Evolutionary conservation across 2,797 vertebrate species (phyloP).

Genomic region (Danio tinwini): DNA sequence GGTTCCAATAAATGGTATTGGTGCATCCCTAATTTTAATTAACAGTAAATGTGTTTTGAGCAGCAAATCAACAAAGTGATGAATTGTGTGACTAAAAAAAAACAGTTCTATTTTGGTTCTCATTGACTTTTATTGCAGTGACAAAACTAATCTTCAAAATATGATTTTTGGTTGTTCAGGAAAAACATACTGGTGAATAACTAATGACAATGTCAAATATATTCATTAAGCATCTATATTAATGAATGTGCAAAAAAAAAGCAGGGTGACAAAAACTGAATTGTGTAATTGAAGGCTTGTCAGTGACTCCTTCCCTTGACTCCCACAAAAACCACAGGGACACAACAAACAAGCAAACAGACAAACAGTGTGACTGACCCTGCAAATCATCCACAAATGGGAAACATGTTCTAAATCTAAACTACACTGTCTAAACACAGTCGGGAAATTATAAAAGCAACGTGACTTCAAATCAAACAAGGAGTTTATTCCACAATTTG

Average conservation of each 20-base stretch:
- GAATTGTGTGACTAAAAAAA: neutral
- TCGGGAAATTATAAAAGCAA: conserved; percentile 12
- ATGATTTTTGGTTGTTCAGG: too few relatives aligned
- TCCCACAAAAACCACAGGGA: conserved; percentile 67
- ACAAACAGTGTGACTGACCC: conserved; percentile 50
- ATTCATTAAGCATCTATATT: conserved; percentile 46
- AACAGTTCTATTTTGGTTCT: neutral
- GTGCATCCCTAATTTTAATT: too few relatives aligned
- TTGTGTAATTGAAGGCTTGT: conserved; percentile 53
- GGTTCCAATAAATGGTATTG: too few relatives aligned
- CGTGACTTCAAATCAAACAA: conserved; percentile 5
- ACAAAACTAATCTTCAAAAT: neutral
- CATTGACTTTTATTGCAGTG: neutral
- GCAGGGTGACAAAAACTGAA: conserved; percentile 27
- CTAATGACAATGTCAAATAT: neutral
- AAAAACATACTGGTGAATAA: neutral
- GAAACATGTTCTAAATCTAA: conserved; percentile 1
- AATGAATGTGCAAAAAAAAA: conserved; percentile 66
- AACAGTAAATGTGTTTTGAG: neutral
- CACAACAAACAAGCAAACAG: conserved; percentile 67
- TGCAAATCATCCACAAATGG: conserved; percentile 38
- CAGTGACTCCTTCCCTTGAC: conserved; percentile 57
- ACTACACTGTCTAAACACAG: neutral
- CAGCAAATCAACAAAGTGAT: neutral
- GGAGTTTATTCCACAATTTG: neutral